Evolutionary conservation across 2,888 invertebrate species (phyloP).

Genomic region (Leucania comma): DNA sequence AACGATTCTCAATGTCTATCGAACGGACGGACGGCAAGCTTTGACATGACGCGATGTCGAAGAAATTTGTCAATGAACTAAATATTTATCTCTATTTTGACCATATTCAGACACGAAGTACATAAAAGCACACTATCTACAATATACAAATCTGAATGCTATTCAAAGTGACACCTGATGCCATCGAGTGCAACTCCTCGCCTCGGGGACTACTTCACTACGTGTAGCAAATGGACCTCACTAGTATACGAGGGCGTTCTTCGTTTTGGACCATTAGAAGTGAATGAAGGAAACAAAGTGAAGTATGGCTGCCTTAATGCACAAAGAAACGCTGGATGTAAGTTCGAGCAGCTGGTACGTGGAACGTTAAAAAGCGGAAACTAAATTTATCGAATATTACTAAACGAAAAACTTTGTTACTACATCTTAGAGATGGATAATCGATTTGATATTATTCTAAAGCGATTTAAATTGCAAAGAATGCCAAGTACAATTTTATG

Average conservation of each 20-base stretch:
- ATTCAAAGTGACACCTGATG: slow-evolving; percentile 58
- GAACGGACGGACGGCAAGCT: too few species aligned
- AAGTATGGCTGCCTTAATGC: slow-evolving; percentile 48
- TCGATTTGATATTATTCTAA: slow-evolving; percentile 33
- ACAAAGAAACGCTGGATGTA: slow-evolving; percentile 44
- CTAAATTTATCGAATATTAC: slow-evolving; percentile 35
- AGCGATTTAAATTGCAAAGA: slow-evolving; percentile 15
- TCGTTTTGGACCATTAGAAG: slow-evolving; percentile 58
- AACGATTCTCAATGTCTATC: too few species aligned
- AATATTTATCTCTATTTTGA: background rate
- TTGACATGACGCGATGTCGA: too few species aligned
- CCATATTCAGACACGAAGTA: background rate
- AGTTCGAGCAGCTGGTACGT: slow-evolving; percentile 48
- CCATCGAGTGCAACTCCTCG: slow-evolving; percentile 58
- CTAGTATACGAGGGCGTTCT: slow-evolving; percentile 30
- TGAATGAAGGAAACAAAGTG: slow-evolving; percentile 56
- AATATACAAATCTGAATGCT: slow-evolving; percentile 33
- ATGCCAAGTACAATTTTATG: slow-evolving; percentile 6
- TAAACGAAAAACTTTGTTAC: slow-evolving; percentile 33
- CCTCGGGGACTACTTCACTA: slow-evolving; percentile 55
- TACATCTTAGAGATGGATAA: slow-evolving; percentile 25
- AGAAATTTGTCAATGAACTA: background rate
- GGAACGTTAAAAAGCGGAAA: slow-evolving; percentile 19
- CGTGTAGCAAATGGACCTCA: slow-evolving; percentile 52
- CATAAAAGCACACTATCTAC: background rate